Conservation (phyloP, 1,140 invertebrate species). For the Tetramorium simillimum region DNA sequence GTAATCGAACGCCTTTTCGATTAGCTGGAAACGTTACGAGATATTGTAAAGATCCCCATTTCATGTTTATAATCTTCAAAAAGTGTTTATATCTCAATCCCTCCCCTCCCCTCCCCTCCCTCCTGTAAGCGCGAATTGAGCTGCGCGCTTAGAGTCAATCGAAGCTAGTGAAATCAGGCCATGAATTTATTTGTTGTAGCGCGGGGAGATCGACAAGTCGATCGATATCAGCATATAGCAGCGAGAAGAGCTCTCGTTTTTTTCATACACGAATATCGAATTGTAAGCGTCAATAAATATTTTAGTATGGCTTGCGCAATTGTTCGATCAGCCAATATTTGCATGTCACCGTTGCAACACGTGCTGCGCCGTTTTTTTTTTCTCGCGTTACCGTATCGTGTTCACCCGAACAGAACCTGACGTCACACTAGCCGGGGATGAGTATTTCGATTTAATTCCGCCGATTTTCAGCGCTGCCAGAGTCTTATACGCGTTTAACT, state of each 20-base stretch:
- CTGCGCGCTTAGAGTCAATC: neutral
- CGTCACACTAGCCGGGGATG: constrained; percentile 24
- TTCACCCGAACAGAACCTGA: constrained; percentile 42
- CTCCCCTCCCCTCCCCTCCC: no score
- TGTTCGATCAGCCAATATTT: constrained; percentile 61
- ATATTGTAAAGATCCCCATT: neutral
- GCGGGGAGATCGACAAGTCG: constrained; percentile 36
- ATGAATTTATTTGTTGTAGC: constrained; percentile 26
- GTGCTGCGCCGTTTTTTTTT: constrained; percentile 42
- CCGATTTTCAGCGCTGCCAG: constrained; percentile 24
- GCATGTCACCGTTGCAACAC: constrained; percentile 58
- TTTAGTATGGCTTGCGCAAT: constrained; percentile 61
- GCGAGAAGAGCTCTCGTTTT: constrained; percentile 22
- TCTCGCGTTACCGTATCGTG: constrained; percentile 46
- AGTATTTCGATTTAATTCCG: constrained; percentile 57
- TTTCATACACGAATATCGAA: constrained; percentile 47
- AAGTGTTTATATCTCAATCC: constrained; percentile 1
- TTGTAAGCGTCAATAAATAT: constrained; percentile 62
- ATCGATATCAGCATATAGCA: constrained; percentile 31
- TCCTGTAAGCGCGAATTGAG: neutral
- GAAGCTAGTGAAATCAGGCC: constrained; percentile 27
- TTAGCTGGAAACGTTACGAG: neutral
- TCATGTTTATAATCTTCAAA: neutral
- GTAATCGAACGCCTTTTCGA: neutral
- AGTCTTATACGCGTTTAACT: constrained; percentile 53